Evolutionary conservation across 2,888 invertebrate genomes (phyloP).

Genomic region (Tachina fera): DNA sequence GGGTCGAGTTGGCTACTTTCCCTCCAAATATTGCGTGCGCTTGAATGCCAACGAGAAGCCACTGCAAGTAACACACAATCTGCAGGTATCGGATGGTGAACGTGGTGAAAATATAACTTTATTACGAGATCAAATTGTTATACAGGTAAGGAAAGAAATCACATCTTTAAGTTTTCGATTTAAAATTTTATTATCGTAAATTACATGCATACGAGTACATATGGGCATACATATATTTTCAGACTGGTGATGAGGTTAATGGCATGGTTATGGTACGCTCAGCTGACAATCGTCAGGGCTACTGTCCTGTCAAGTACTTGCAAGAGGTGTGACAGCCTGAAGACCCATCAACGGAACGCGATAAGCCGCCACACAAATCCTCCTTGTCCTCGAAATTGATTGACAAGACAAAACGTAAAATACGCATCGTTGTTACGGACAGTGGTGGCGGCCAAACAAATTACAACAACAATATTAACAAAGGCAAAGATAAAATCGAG

Average conservation of each 20-base stretch:
- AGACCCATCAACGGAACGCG: slow-evolving; percentile 81
- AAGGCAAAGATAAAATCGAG: slow-evolving; percentile 66
- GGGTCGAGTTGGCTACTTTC: slow-evolving; percentile 95
- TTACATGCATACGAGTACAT: not conserved
- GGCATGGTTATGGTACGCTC: slow-evolving; percentile 97
- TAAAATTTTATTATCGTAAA: not conserved
- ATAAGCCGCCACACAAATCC: slow-evolving; percentile 80
- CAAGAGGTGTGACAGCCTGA: slow-evolving; percentile 95
- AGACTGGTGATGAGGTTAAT: slow-evolving; percentile 94
- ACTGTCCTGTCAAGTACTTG: slow-evolving; percentile 96
- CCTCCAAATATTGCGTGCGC: slow-evolving; percentile 96
- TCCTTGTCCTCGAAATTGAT: slow-evolving; percentile 79
- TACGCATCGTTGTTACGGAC: slow-evolving; percentile 81
- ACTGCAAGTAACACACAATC: slow-evolving; percentile 93
- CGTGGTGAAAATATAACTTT: slow-evolving; percentile 88
- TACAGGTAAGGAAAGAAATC: slow-evolving; percentile 84
- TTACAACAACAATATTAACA: slow-evolving; percentile 74
- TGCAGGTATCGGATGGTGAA: slow-evolving; percentile 94
- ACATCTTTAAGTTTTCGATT: not conserved
- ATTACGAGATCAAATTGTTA: slow-evolving; percentile 96
- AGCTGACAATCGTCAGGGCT: slow-evolving; percentile 95
- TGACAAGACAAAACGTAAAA: slow-evolving; percentile 82
- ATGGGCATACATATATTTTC: slow-evolving; percentile 21
- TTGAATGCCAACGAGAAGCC: slow-evolving; percentile 95
- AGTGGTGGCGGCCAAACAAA: slow-evolving; percentile 76